phyloP scores from a whole-genome alignment of 1,140 invertebrate genomes.

The Drosophila mayri region DNA sequence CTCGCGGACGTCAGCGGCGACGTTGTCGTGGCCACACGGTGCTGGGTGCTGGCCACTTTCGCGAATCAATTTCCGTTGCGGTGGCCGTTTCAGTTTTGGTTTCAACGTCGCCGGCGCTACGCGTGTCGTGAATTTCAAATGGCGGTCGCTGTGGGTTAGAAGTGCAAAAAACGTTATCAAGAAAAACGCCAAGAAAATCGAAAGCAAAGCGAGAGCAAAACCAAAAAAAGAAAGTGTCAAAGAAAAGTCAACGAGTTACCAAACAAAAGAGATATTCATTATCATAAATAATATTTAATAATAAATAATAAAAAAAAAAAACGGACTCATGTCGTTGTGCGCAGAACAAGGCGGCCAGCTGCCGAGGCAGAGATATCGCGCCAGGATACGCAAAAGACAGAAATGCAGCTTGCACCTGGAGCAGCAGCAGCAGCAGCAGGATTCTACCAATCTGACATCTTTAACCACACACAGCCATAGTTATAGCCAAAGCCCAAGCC shows the following conservation, averaged over 20 bases:
- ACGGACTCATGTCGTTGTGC: conserved; percentile 49
- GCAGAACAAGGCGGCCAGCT: conserved; percentile 50
- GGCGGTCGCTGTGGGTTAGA: conserved; percentile 53
- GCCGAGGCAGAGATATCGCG: conserved; percentile 53
- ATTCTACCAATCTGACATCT: neutral
- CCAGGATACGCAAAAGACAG: conserved; percentile 72
- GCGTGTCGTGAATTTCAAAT: conserved; percentile 80
- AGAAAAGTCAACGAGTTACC: conserved; percentile 15
- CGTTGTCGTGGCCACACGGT: conserved; percentile 43
- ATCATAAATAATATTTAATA: conserved; percentile 8
- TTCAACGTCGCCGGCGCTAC: conserved; percentile 75
- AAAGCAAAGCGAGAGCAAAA: neutral
- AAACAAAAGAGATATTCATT: conserved; percentile 24
- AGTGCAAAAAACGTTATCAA: conserved; percentile 32
- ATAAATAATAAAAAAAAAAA: conserved; percentile 6
- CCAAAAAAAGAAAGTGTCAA: conserved; percentile 19
- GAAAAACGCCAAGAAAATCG: conserved; percentile 10
- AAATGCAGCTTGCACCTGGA: conserved; percentile 33
- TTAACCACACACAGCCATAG: conserved; percentile 11
- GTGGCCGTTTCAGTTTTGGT: conserved; percentile 81
- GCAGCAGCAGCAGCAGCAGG: neutral
- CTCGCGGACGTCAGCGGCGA: conserved; percentile 30
- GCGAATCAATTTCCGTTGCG: conserved; percentile 83
- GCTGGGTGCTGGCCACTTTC: conserved; percentile 64
- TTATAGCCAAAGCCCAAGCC: conserved; percentile 39